Evolutionary conservation across 2,113 vertebrate species (phyloP), one percentile per base, ranked within the genome.

Genomic region (Epinephelus cyanopodus): DNA sequence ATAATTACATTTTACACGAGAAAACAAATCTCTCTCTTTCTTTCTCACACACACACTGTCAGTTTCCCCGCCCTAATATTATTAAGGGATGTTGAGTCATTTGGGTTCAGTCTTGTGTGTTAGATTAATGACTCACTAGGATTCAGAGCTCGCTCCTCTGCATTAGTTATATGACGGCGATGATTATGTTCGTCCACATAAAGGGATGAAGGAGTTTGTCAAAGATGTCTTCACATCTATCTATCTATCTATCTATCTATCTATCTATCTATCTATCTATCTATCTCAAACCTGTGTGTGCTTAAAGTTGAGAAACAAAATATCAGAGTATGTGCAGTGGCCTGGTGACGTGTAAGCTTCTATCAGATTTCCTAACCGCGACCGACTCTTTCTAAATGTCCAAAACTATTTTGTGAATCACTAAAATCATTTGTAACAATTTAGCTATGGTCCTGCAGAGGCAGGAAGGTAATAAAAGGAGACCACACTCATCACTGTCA

Each of bases 51-150:
- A 42, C 18, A 74, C 37, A 63, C 39, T 45, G 45, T 33, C 27
- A 19, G 39, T 64, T 74, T 42, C 48, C 21, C 23, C 57, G 37
- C 25, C 42, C 18, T 63, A 18, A 58, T 84, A 74, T 48, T 75
- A 81, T 63, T 47, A 61, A 66, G 39, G 54, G 58, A 42, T 42
- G 64, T 52, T 52, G 61, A 66, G 80, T 82, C 75, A 75, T 76
- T 70, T 79, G 27, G 56, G 37, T 61, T 39, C 52, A 58, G 57
- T 61, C 71, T 66, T 47, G 56, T 64, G 72, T 70, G 62, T 77
- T 65, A 54, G 50, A 48, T 21, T 84, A 86, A 84, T 87, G 53
- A 70, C 74, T 72, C 48, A 70, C 54, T 79, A 47, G 60, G 29
- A 84, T 84, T 81, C 74, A 82, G n/a, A 84, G 67, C 66, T 58